Conservation (phyloP, 2,113 vertebrate genomes). For the Furnarius figulus region DNA sequence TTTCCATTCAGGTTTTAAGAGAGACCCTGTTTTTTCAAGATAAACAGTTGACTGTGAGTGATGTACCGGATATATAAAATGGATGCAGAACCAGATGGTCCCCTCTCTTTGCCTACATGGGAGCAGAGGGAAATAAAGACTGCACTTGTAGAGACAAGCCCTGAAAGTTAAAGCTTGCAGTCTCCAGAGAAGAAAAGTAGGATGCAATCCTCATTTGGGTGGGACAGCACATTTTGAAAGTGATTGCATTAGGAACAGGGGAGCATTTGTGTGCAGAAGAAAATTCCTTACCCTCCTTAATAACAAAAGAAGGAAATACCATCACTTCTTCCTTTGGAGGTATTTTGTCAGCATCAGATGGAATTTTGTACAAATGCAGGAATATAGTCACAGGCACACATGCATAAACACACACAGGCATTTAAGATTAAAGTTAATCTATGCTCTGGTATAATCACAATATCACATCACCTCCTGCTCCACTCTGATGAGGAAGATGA, state of each 20-base stretch:
- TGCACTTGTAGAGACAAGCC: neutral
- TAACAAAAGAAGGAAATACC: constrained; percentile 65
- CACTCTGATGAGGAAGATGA: neutral
- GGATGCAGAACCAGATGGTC: neutral
- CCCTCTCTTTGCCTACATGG: neutral
- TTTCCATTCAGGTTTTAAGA: neutral
- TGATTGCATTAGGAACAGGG: constrained; percentile 19
- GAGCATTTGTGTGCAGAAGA: constrained; percentile 4
- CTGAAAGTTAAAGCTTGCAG: neutral
- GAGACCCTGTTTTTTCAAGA: neutral
- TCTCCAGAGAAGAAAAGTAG: neutral
- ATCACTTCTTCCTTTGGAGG: constrained; percentile 10
- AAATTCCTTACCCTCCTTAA: neutral
- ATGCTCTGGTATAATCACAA: neutral
- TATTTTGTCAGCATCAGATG: constrained; percentile 22
- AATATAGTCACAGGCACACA: neutral
- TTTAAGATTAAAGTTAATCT: neutral
- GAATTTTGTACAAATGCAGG: neutral
- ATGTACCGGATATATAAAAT: neutral
- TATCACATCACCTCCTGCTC: neutral
- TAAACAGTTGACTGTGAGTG: neutral
- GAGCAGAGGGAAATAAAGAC: neutral
- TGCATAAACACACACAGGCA: neutral
- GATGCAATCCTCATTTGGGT: constrained; percentile 23
- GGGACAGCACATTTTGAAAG: constrained; percentile 18